These are phyloP conservation scores for Temnothorax curvispinosus DNA, from an alignment of 1,140 invertebrate species.

Conservation along the genomic window DNA sequence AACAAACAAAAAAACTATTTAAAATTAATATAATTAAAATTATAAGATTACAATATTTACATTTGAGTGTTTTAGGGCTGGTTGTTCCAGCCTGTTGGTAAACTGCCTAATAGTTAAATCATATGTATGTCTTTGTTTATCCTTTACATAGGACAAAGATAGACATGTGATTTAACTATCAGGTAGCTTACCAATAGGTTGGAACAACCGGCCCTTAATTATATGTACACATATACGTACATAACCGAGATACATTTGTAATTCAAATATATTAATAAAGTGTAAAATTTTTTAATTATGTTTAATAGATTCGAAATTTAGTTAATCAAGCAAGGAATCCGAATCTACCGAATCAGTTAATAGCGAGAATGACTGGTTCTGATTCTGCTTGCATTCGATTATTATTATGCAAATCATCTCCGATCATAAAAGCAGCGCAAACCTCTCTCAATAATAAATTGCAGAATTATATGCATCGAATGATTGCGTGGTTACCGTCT, in stretches of 20 bases:
- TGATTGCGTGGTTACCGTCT: constrained; percentile 87
- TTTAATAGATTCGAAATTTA: constrained; percentile 85
- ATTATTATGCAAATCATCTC: constrained; percentile 91
- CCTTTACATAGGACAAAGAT: no score
- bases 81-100: no score
- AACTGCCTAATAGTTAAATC: no score
- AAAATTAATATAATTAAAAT: neutral
- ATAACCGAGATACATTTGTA: neutral
- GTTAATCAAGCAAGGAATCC: constrained; percentile 87
- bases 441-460: constrained; percentile 85
- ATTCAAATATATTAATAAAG: constrained; percentile 8
- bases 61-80: neutral
- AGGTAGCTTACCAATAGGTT: no score
- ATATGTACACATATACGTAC: neutral
- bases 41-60: neutral
- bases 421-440: constrained; percentile 91
- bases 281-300: constrained; percentile 5
- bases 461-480: constrained; percentile 69
- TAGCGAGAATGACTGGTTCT: constrained; percentile 87
- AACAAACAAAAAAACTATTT: neutral
- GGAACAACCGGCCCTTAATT: neutral
- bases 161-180: no score
- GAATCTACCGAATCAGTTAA: constrained; percentile 88
- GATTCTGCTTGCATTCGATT: constrained; percentile 90
- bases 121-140: no score